Evolutionary conservation across 2,113 vertebrate species (phyloP).

Genomic region (Drymodes brunneopygia): DNA sequence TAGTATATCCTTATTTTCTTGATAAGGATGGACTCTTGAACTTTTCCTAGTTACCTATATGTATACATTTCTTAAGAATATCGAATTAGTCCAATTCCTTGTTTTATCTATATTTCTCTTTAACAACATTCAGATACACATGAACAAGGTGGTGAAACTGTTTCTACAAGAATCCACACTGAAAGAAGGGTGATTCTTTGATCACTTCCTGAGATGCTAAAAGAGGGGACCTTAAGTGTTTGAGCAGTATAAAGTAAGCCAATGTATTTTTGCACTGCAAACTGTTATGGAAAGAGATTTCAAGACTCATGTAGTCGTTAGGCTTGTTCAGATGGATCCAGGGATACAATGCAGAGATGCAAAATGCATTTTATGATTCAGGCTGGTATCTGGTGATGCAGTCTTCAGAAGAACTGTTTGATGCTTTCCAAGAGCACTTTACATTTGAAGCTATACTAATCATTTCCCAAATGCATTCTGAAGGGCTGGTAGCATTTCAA

Average conservation of each 20-base stretch:
- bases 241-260: background rate
- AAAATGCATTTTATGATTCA: background rate
- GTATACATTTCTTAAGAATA: background rate
- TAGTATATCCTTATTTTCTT: background rate
- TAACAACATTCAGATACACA: background rate
- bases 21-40: background rate
- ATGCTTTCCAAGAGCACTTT: background rate
- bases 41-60: background rate
- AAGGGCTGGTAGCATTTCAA: background rate
- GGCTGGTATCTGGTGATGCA: background rate
- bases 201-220: background rate
- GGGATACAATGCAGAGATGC: background rate
- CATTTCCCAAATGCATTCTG: background rate
- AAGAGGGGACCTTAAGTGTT: background rate
- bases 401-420: background rate
- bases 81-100: background rate
- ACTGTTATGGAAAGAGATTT: background rate
- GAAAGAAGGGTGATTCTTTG: background rate
- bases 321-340: background rate
- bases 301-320: background rate
- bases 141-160: background rate
- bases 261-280: background rate
- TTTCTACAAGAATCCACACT: background rate
- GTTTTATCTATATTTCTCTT: background rate
- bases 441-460: background rate